Percentiles rank a stretch among this genome's conserved stretches.
Conservation (phyloP, 2,797 vertebrate genomes). For the Taeniopygia guttata region DNA sequence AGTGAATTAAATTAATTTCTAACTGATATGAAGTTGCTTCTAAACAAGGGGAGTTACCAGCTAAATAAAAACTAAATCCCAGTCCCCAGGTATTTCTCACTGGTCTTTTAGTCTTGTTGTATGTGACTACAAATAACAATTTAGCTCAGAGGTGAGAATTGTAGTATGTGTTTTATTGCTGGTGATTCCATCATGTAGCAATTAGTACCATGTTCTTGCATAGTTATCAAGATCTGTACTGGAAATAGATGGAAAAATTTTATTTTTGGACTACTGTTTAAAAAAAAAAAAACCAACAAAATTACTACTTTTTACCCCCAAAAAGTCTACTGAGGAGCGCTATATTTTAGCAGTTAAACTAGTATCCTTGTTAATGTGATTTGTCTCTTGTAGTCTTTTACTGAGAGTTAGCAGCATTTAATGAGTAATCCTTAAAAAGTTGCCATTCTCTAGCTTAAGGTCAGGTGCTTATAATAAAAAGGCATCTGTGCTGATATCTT, state of each 20-base stretch:
- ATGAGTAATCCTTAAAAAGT: neutral
- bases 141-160: slow-evolving; percentile 47
- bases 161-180: slow-evolving; percentile 50
- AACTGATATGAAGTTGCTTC: slow-evolving; percentile 31
- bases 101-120: slow-evolving; percentile 44
- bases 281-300: neutral
- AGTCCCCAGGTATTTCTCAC: slow-evolving; percentile 10
- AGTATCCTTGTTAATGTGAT: neutral
- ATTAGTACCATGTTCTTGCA: slow-evolving; percentile 53
- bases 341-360: slow-evolving; percentile 57
- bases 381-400: slow-evolving; percentile 21
- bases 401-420: slow-evolving; percentile 29
- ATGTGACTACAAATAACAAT: slow-evolving; percentile 42
- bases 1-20: slow-evolving; percentile 5
- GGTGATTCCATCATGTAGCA: slow-evolving; percentile 47
- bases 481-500: neutral
- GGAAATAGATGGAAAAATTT: slow-evolving; percentile 44
- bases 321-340: slow-evolving; percentile 29
- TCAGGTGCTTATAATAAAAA: neutral
- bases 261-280: slow-evolving; percentile 56
- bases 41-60: neutral
- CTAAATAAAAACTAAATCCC: neutral
- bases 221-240: slow-evolving; percentile 47
- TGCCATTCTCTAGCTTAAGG: slow-evolving; percentile 8
- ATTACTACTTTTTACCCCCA: neutral